Evolutionary conservation across 1,140 invertebrate genomes (phyloP).

Genomic region (Dendrolimus kikuchii): DNA sequence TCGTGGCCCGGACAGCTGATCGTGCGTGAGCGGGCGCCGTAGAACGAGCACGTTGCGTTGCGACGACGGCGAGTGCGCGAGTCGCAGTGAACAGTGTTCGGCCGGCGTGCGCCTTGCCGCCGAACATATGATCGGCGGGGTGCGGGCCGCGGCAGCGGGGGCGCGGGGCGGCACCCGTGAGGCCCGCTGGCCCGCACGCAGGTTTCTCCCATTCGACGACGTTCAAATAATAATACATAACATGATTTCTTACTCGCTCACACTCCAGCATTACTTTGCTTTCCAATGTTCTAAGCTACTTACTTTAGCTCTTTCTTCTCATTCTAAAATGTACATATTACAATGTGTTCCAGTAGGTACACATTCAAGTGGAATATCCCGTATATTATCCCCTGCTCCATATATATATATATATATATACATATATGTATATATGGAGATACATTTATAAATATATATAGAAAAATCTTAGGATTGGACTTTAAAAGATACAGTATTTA

Average conservation of each 20-base stretch:
- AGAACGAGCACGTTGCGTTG: constrained; percentile 31
- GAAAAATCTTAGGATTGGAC: no score
- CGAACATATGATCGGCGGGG: constrained; percentile 67
- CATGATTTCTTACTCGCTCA: constrained; percentile 55
- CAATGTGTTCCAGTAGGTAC: not conserved
- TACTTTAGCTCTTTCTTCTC: constrained; percentile 27
- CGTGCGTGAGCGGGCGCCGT: constrained; percentile 31
- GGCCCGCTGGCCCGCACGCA: constrained; percentile 71
- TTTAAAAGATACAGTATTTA: no score
- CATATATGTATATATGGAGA: no score
- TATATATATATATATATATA: no score
- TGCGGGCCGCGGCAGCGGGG: constrained; percentile 35
- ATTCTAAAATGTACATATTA: constrained; percentile 20
- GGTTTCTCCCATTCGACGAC: constrained; percentile 68
- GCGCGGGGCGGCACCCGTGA: constrained; percentile 43
- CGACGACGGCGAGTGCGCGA: constrained; percentile 58
- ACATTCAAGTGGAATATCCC: no score
- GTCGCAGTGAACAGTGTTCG: constrained; percentile 64
- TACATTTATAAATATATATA: no score
- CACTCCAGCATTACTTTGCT: constrained; percentile 28
- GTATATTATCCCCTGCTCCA: no score
- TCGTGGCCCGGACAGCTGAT: constrained; percentile 49
- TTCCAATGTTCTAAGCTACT: constrained; percentile 10
- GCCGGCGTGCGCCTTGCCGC: constrained; percentile 32
- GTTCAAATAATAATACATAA: constrained; percentile 65